Evolutionary conservation across 1,140 invertebrate species (phyloP).

Genomic region (Acromyrmex heyeri): DNA sequence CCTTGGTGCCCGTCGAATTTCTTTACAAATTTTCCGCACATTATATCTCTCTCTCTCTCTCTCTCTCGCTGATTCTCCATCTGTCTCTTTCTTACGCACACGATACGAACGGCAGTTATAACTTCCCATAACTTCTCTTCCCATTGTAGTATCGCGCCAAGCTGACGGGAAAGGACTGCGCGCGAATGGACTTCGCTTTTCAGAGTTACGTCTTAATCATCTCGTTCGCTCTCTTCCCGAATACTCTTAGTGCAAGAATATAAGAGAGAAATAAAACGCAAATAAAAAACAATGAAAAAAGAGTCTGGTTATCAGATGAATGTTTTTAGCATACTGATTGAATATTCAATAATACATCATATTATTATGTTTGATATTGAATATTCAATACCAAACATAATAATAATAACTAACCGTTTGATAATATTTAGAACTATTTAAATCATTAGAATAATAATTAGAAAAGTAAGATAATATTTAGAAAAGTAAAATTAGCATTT

Average conservation of each 20-base stretch:
- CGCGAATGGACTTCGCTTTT: slow-evolving; percentile 36
- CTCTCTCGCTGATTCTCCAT: neutral
- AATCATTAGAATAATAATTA: no score
- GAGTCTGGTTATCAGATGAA: no score
- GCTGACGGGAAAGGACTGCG: neutral
- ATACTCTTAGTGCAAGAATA: neutral
- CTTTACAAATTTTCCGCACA: slow-evolving; percentile 59
- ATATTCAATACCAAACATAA: no score
- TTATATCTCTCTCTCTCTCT: neutral
- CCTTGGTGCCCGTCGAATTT: slow-evolving; percentile 70
- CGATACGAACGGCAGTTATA: slow-evolving; percentile 19
- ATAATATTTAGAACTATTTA: no score
- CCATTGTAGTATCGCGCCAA: slow-evolving; percentile 23
- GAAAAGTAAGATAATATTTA: no score
- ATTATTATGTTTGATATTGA: no score
- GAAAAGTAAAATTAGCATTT: no score
- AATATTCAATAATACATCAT: no score
- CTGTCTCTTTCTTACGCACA: neutral
- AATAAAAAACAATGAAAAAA: no score
- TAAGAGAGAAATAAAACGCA: neutral
- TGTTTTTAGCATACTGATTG: no score
- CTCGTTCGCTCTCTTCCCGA: neutral
- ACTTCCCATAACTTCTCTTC: slow-evolving; percentile 38
- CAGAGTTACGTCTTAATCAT: slow-evolving; percentile 41
- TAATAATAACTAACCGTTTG: no score